Base-by-base conservation (phyloP, 1,140 invertebrate genomes). In the Latrodectus geometricus region DNA sequence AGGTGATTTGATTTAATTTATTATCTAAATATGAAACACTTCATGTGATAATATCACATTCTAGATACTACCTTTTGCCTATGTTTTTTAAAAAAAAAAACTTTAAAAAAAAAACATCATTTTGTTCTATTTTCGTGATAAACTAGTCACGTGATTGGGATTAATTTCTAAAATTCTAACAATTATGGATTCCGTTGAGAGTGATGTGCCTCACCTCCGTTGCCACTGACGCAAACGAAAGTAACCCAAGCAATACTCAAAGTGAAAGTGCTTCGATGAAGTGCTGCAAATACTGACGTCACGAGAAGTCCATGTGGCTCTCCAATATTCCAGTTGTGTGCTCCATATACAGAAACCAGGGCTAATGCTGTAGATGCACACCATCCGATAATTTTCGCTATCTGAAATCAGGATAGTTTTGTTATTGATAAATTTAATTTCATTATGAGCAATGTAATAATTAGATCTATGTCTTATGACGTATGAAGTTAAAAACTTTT, bases 161-260 rank as follows among this genome's bases (percentile, higher is more conserved):
- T 72, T 20, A 15, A 14, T 50, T 5, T 74, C 11, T 49, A 52
- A 9, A 14, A 50, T 8, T 74, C 14, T 74, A 93, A 94, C 94
- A 88, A 20, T 0, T 78, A 48, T 68, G 5, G 0, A 78, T 78
- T 52, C 65, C 8, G 5, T 3, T 35, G 35, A 35, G 35, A 35
- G 5, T 3, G 52, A 0, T 54, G n/a, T 23, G n/a, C 49, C 54
- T 77, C 23, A 88, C 88, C 88, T 87, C 77, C 88, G 15, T 87
- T 69, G 11, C 88, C 88, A 0, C 76, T 81, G 23, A 87, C 77
- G 12, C 88, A 88, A 15, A 85, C 85, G 21, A 88, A 87, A 14
- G 80, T 72, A 2, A 88, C 65, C 88, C 88, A 88, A 14, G 70
- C 83, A 4, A 88, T 49, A 9, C 77, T 69, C 9, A 83, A n/a